phyloP scores from a whole-genome alignment of 2,113 vertebrate species.

The Paramisgurnus dabryanus region DNA sequence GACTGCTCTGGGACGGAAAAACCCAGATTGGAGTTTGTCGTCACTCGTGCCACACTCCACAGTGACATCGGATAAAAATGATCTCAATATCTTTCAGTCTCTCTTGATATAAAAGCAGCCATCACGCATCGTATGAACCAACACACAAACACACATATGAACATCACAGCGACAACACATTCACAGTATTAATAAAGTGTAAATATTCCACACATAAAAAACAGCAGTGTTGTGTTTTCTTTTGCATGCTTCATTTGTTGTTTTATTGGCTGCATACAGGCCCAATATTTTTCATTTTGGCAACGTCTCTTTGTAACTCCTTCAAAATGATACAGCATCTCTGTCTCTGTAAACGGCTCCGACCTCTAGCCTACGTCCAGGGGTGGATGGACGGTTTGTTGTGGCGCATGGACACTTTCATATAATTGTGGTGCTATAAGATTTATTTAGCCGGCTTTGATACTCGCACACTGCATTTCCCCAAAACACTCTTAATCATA shows the following conservation, averaged over 20 bases:
- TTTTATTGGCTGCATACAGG: conserved; percentile 33
- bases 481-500: conserved; percentile 29
- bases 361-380: conserved; percentile 15
- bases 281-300: not conserved
- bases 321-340: not conserved
- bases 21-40: conserved; percentile 23
- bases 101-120: not conserved
- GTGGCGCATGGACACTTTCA: conserved; percentile 31
- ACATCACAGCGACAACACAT: too few relatives aligned
- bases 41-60: conserved; percentile 14
- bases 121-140: not conserved
- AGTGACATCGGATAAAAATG: too few relatives aligned
- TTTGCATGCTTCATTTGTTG: not conserved
- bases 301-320: not conserved
- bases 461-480: conserved; percentile 36
- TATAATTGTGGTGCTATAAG: conserved; percentile 19
- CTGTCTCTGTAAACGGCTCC: conserved; percentile 25
- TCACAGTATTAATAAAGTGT: too few relatives aligned
- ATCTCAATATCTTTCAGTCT: not conserved
- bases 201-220: not conserved
- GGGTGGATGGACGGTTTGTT: conserved; percentile 26
- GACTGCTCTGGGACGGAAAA: conserved; percentile 31
- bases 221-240: not conserved
- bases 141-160: not conserved
- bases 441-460: conserved; percentile 39